A percentile compares a stretch with the other conserved stretches of the same genome.
Conservation (phyloP, 2,888 invertebrate genomes). For the Gastracanthus pulcherrimus region DNA sequence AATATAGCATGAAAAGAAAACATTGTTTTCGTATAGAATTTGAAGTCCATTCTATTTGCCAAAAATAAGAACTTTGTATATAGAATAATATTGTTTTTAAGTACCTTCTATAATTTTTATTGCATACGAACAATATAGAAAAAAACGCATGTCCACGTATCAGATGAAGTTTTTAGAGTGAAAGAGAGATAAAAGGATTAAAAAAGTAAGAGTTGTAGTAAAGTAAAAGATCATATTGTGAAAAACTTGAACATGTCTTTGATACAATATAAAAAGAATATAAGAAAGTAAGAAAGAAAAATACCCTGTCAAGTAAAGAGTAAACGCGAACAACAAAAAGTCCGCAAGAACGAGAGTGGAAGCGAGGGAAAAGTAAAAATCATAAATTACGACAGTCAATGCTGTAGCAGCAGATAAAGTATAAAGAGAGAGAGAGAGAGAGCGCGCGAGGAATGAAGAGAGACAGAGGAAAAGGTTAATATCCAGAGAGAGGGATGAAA, state of each 20-base stretch:
- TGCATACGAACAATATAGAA: too few species aligned
- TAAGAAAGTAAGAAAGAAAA: not conserved
- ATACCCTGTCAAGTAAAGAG: not conserved
- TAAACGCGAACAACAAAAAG: not conserved
- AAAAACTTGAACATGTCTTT: not conserved
- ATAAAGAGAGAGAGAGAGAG: not conserved
- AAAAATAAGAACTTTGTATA: too few species aligned
- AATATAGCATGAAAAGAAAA: too few species aligned
- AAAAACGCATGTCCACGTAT: not conserved
- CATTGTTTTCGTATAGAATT: too few species aligned
- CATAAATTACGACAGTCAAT: constrained; percentile 2
- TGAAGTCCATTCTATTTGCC: too few species aligned
- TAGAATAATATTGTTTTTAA: too few species aligned
- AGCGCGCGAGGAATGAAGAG: not conserved
- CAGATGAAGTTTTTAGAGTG: not conserved
- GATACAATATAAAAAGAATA: not conserved
- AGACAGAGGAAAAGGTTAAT: constrained; percentile 5
- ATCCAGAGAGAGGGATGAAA: constrained; percentile 16
- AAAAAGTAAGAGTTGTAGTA: not conserved
- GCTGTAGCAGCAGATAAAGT: not conserved
- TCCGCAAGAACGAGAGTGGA: not conserved
- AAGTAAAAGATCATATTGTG: not conserved
- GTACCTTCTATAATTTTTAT: too few species aligned
- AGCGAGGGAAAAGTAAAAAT: not conserved
- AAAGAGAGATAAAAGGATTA: not conserved